These are phyloP conservation scores for Tamandua tetradactyla DNA, from an alignment of 2,797 vertebrate genomes.

Conservation along the genomic window DNA sequence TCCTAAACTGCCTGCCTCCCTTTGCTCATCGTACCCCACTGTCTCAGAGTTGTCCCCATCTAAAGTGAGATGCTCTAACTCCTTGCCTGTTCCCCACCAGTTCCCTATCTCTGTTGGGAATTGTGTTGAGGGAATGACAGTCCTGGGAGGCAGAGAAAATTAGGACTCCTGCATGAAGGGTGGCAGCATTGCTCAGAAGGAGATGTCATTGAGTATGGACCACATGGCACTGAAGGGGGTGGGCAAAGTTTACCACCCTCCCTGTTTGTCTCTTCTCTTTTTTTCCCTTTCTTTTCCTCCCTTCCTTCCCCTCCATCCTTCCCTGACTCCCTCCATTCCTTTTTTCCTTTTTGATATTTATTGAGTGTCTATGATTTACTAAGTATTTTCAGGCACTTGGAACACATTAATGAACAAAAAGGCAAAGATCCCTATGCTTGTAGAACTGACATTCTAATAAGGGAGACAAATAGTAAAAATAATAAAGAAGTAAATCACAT, in stretches of 20 bases:
- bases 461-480: neutral
- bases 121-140: neutral
- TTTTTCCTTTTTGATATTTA: neutral
- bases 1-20: rapidly evolving
- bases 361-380: neutral
- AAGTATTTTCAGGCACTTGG: neutral
- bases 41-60: rapidly evolving
- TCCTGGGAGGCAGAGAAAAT: neutral
- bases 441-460: neutral
- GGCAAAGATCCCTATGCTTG: neutral
- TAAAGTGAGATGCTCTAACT: neutral
- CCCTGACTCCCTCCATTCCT: neutral
- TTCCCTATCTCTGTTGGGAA: neutral
- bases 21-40: rapidly evolving
- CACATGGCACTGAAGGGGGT: neutral
- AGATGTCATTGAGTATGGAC: neutral
- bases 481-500: neutral
- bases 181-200: neutral
- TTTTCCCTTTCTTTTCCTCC: neutral
- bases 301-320: neutral
- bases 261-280: neutral
- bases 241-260: neutral
- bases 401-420: neutral
- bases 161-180: rapidly evolving
- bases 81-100: neutral